These are phyloP conservation scores for Plagodis dolabraria DNA, from an alignment of 2,888 invertebrate species.

Conservation along the genomic window DNA sequence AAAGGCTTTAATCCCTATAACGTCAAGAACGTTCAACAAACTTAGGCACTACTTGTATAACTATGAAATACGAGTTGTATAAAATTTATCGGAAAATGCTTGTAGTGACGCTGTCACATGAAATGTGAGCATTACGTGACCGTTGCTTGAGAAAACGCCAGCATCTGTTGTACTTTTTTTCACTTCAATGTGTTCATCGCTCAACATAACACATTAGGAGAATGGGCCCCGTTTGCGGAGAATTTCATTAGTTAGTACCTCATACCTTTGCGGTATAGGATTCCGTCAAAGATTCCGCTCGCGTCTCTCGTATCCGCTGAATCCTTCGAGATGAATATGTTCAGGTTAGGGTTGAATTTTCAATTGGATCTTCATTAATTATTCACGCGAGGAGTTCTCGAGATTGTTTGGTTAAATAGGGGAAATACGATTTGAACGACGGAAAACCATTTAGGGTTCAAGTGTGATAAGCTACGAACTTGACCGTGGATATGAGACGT, in stretches of 20 bases:
- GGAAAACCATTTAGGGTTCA: too few relatives aligned
- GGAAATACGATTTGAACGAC: too few relatives aligned
- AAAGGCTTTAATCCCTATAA: too few relatives aligned
- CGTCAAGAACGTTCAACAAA: too few relatives aligned
- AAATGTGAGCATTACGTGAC: slow-evolving; percentile 36
- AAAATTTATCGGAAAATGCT: too few relatives aligned
- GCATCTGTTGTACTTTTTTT: slow-evolving; percentile 44
- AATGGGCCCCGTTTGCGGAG: slow-evolving; percentile 60
- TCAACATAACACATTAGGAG: slow-evolving; percentile 58
- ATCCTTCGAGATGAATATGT: slow-evolving; percentile 57
- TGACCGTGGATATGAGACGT: too few relatives aligned
- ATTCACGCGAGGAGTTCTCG: slow-evolving; percentile 46
- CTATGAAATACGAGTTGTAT: too few relatives aligned
- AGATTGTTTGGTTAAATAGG: slow-evolving; percentile 41
- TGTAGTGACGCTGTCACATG: slow-evolving; percentile 25
- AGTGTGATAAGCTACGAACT: too few relatives aligned
- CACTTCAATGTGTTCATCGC: slow-evolving; percentile 46
- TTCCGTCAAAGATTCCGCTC: slow-evolving; percentile 63
- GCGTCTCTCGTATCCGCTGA: slow-evolving; percentile 52
- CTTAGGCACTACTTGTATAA: too few relatives aligned
- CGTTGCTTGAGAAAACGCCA: slow-evolving; percentile 31
- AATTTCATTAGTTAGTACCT: slow-evolving; percentile 69
- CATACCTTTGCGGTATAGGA: slow-evolving; percentile 54
- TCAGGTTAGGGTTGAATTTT: slow-evolving; percentile 55
- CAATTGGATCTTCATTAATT: slow-evolving; percentile 57